Base-by-base conservation (phyloP, 1,140 invertebrate genomes). In the Acyrthosiphon pisum region DNA sequence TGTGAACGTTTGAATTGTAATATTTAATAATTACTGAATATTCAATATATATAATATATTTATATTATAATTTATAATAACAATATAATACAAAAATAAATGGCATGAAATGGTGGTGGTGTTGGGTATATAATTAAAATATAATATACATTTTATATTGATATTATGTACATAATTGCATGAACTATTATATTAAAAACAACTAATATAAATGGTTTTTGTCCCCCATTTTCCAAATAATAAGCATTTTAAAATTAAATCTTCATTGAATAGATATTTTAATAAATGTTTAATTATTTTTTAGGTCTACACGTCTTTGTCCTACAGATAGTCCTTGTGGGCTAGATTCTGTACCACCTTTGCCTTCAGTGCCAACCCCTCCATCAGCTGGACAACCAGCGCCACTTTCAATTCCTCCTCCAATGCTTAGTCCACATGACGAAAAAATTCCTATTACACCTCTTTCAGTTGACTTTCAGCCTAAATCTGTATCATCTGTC, bases 291-390 rank as follows among this genome's bases (percentile, higher is more conserved):
- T 23, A 91, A 68, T 76, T 30, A 50, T 76, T 91, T 92, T 91
- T 53, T 93, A 93, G 91, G 91, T 93, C 91, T 2, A 86, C 81
- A 6, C 76, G 91, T 37, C 8, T 86, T 50, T 83, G 91, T 56
- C 81, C 91, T 8, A 83, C 50, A 22, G 91, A 93, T 84, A 93
- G 91, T 93, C 91, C 91, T 93, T 84, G 91, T 86, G 91, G 91
- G 93, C 97, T 97, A 56, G 96, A 97, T 94, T 97, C 97, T 81
- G 93, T 94, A 22, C 95, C 95, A 81, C 97, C 97, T 94, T 97
- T 97, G 37, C 96, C 97, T 1, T 97, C 97, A n/a, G 97, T 97
- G 91, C 96, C 97, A 93, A 96, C 96, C 18, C 97, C 97, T 97
- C 97, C 97, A 37, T 97, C 97, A 37, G 95, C 97, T 14, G 96